Evolutionary conservation across 2,797 vertebrate genomes (phyloP), one percentile per base, ranked within the genome.

Genomic region (Darevskia mixta): DNA sequence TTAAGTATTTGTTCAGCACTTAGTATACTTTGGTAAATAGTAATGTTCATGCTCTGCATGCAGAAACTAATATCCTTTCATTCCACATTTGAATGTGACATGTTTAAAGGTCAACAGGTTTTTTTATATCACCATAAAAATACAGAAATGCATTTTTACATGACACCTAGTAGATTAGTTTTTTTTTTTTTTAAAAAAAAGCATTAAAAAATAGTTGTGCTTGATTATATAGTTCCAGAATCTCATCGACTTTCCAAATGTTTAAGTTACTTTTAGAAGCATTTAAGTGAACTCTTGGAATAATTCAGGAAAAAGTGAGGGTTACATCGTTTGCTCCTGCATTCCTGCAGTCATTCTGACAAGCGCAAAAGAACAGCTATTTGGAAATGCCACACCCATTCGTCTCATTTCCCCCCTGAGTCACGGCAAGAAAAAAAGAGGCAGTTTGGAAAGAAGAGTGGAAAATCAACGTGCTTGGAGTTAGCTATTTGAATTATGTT

Each of bases 301-400:
- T 38, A 75, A 78, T 10, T 83, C 25, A 10, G 11, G 41, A 10
- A 15, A 25, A 27, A 61, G 17, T 32, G 35, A 43, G 5, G 23
- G 38, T 13, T 17, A 15, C 13, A 2, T 27, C 49, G n/a, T 29
- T 66, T 23, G 38, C 3, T 25, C 17, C 29, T 69, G 13, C 8
- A 66, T 58, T 71, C 45, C 27, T 7, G 2, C 18, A 79, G 10
- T 23, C n/a, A 41, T 61, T 20, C 32, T 61, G 32, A 49, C 35
- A 64, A 45, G 27, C n/a, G 17, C 55, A 85, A 67, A 80, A 49
- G 43, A 49, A 78, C 35, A 55, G 25, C 69, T 76, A 5, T 82
- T 89, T 75, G 29, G 32, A 69, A 55, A n/a, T 32, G 78, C 88
- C 88, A 81, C 87, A 86, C 88, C 88, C 83, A 85, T 67, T 55